Evolutionary conservation across 2,888 invertebrate genomes (phyloP), one percentile per base, ranked within the genome.

Genomic region (Minunthozetes semirufus): DNA sequence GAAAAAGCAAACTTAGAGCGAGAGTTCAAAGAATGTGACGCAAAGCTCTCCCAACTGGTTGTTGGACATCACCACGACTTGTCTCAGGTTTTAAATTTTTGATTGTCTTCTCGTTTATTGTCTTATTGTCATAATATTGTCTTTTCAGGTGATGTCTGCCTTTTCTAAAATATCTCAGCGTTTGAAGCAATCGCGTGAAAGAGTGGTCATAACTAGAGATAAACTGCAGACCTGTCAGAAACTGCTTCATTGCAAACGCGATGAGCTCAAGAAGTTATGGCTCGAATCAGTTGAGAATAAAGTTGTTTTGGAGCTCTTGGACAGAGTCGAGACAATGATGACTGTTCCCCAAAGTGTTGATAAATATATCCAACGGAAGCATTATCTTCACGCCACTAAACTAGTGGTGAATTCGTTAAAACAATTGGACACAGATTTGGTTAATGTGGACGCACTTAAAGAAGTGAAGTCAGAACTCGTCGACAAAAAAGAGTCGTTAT

Each of bases 231-330:
- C 91, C 15, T 93, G 93, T 82, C 92, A 93, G 82, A 88, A 88
- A 42, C 84, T 98, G 74, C 84, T 99, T 77, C 89, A 93, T 77
- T 92, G 96, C 83, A 89, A 94, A 74, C 87, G 95, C 50, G 96
- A 96, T 81, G 98, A 98, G 82, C 85, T 99, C 76, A 89, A 92
- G 80, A 90, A 94, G 78, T 86, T 98, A 75, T 98, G 97, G 95
- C 87, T 92, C 8, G 96, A 97, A 83, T 93, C 94, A 0, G 88
- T 97, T n/a, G 94, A 98, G 81, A 95, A 97, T 81, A 93, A 94
- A 81, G 90, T 94, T 81, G 91, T 94, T 75, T 83, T 95, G 59
- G 88, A 91, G 79, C 88, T 96, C 84, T 84, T 97, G 61, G 92
- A 94, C 80, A 92, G 95, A 84, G 93, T 96, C 78, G 90, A 91